A percentile compares a stretch with the other conserved stretches of the same genome.
Conservation (phyloP, 2,797 vertebrate genomes). For the Gymnodraco acuticeps region DNA sequence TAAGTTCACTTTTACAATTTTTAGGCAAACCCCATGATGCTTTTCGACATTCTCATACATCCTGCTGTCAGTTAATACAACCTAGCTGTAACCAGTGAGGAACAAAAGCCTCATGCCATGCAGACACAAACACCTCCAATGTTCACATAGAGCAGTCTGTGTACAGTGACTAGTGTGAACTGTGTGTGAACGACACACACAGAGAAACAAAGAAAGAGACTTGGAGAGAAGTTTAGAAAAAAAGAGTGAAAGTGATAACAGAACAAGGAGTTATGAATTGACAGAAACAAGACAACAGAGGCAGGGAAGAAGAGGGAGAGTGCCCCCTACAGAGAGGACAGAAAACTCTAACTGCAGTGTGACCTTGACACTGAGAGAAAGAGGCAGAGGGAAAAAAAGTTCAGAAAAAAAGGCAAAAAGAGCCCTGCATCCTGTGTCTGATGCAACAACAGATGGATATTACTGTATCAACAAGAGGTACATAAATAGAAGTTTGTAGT, state of each 20-base stretch:
- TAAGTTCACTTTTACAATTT: slow-evolving; percentile 31
- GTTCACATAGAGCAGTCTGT: slow-evolving; percentile 50
- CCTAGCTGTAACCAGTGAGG: slow-evolving; percentile 17
- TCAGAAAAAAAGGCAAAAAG: slow-evolving; percentile 17
- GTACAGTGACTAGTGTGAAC: slow-evolving; percentile 31
- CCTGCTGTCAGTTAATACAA: slow-evolving; percentile 22
- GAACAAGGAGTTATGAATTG: slow-evolving; percentile 22
- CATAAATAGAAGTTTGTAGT: not conserved
- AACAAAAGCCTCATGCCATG: slow-evolving; percentile 31
- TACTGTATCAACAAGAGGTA: slow-evolving; percentile 21
- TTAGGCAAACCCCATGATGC: slow-evolving; percentile 22
- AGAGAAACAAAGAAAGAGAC: not conserved
- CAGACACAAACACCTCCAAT: slow-evolving; percentile 55
- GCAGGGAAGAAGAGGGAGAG: slow-evolving; percentile 66
- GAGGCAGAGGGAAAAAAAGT: slow-evolving; percentile 28
- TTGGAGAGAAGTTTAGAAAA: not conserved
- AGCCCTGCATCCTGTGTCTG: slow-evolving; percentile 23
- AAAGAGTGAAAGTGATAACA: not conserved
- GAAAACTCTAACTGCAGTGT: slow-evolving; percentile 40
- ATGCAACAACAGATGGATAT: slow-evolving; percentile 43
- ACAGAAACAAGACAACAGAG: slow-evolving; percentile 23
- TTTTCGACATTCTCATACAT: slow-evolving; percentile 19
- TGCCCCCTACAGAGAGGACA: slow-evolving; percentile 76
- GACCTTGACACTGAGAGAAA: slow-evolving; percentile 42
- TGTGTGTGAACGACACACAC: not conserved